A percentile compares a stretch with the other conserved stretches of the same genome.
phyloP scores from a whole-genome alignment of 2,113 vertebrate species.

The Chionodraco myersi region DNA sequence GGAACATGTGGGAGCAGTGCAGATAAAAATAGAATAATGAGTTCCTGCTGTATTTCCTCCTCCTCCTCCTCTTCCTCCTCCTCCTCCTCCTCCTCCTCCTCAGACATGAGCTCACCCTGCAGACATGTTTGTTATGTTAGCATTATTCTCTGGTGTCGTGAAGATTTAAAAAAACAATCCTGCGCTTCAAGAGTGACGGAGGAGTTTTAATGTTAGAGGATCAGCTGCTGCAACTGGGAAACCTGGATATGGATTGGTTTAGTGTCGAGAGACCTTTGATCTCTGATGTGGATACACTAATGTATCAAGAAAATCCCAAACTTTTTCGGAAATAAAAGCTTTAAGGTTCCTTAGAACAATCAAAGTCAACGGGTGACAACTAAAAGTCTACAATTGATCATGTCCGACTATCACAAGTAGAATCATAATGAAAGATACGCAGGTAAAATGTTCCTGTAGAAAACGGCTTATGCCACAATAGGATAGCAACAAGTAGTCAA shows the following conservation, averaged over 20 bases:
- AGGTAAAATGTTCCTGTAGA: no score
- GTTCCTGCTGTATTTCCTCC: slow-evolving; percentile 4
- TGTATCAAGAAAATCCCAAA: no score
- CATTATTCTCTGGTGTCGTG: slow-evolving; percentile 71
- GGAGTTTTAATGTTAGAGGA: not conserved
- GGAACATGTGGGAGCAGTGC: slow-evolving; percentile 39
- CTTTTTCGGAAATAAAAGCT: not conserved
- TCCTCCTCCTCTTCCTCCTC: slow-evolving; percentile 30
- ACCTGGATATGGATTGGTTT: no score
- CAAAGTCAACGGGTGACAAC: no score
- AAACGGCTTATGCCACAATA: no score
- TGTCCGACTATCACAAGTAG: no score
- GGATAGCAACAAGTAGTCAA: no score
- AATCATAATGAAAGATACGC: no score
- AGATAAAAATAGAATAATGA: slow-evolving; percentile 38
- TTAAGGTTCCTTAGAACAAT: not conserved
- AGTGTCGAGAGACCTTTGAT: no score
- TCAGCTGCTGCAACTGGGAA: no score
- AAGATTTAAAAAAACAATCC: slow-evolving; percentile 30
- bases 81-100: slow-evolving; percentile 61
- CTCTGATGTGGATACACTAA: no score
- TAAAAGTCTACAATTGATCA: no score
- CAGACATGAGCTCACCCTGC: slow-evolving; percentile 87
- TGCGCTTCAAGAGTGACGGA: not conserved
- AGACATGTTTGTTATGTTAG: slow-evolving; percentile 84